Conservation (phyloP, 2,113 vertebrate species). For the Sciurus niger region DNA sequence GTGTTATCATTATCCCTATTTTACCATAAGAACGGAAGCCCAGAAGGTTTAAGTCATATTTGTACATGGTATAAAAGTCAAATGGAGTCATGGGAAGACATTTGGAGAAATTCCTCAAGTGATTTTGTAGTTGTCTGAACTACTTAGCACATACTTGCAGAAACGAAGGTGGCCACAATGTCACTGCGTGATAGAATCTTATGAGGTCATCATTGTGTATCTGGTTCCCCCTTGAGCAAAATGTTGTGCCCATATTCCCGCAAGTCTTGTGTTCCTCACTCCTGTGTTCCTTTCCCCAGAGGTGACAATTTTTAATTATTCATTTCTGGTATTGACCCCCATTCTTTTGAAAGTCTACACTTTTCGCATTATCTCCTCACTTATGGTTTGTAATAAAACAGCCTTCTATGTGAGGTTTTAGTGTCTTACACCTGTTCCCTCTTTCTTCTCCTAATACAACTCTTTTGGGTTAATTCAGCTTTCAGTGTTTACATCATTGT, state of each 20-base stretch:
- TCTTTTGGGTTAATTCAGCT: neutral
- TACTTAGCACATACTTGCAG: too few relatives aligned
- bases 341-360: neutral
- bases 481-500: neutral
- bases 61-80: neutral
- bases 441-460: neutral
- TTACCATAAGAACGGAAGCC: neutral
- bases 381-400: neutral
- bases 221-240: neutral
- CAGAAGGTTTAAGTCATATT: neutral
- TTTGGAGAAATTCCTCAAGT: neutral
- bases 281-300: too few relatives aligned
- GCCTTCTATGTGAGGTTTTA: neutral
- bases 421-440: neutral
- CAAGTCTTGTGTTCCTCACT: neutral
- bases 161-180: neutral
- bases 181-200: neutral
- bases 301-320: neutral
- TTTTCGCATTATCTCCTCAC: neutral
- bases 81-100: too few relatives aligned
- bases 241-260: too few relatives aligned
- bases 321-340: neutral
- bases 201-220: neutral
- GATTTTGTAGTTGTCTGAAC: neutral
- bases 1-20: neutral